Base-by-base conservation (phyloP, 1,140 invertebrate genomes). In the Dendrolimus kikuchii region DNA sequence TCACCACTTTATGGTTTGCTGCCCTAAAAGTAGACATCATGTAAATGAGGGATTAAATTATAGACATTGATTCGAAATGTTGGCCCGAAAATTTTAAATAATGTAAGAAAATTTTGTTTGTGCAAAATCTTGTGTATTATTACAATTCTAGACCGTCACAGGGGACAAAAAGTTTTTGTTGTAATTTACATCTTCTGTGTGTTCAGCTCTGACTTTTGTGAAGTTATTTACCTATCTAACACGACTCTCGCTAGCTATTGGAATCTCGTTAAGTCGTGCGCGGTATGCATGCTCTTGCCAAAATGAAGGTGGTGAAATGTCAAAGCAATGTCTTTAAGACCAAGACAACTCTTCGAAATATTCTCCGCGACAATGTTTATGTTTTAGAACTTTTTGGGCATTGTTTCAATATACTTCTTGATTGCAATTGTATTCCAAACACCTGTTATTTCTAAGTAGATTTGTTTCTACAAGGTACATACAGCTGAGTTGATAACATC, bases 241-340 rank as follows among this genome's bases (percentile, higher is more conserved):
- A 52, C 64, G 53, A 45, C 64, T 55, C 57, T 62, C 49, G 56
- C 40, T 40, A 39, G 41, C 23, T 46, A 8, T 45, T 50, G 77
- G 75, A 72, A 81, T 81, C 73, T 72, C 60, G 71, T 74, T 54
- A 68, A 68, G 63, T 71, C 59, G 42, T 53, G 57, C 59, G 55
- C 45, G 70, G 81, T 76, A 85, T 85, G 77, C 68, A 71, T 66
- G 68, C 66, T 66, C 63, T 75, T 73, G 74, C 66, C 64, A 71
- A 79, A 78, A 66, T 63, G 56, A 23, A 44, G 50, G 48, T 50
- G 50, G 53, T 9, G 73, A 73, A 77, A 81, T 78, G 70, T 67
- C 66, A 65, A 71, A 69, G 55, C 69, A 66, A 80, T 75, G 75
- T 85, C 79, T 82, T 82, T 75, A 82, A 81, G 64, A 53, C 53